A percentile compares a stretch with the other conserved stretches of the same genome.
phyloP scores from a whole-genome alignment of 2,113 vertebrate genomes.

The Rhinoderma darwinii region DNA sequence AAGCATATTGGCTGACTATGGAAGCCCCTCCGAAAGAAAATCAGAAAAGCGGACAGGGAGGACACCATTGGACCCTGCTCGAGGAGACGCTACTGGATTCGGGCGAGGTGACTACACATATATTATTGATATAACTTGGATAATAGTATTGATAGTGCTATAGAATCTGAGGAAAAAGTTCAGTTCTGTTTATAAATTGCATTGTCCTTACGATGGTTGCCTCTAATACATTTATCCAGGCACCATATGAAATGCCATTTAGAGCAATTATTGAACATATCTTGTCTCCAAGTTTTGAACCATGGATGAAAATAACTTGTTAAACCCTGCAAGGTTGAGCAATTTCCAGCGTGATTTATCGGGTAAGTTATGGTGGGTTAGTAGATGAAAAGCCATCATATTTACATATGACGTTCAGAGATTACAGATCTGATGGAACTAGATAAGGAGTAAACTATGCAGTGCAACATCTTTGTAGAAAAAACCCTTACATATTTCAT shows the following conservation, averaged over 20 bases:
- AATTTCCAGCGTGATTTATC: not conserved
- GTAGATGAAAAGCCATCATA: slow-evolving; percentile 5
- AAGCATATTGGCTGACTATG: too few relatives aligned
- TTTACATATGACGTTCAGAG: slow-evolving; percentile 1
- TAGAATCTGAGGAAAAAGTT: too few relatives aligned
- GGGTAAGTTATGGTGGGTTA: not conserved
- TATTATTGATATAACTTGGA: not conserved
- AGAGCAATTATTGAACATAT: not conserved
- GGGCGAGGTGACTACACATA: too few relatives aligned
- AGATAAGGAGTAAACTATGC: slow-evolving; percentile 21
- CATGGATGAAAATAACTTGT: not conserved
- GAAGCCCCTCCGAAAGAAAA: too few relatives aligned
- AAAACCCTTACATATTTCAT: slow-evolving; percentile 17
- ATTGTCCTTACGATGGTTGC: not conserved
- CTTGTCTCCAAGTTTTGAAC: not conserved
- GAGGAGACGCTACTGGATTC: too few relatives aligned
- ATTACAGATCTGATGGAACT: slow-evolving; percentile 2
- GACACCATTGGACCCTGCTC: too few relatives aligned
- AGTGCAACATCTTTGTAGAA: slow-evolving; percentile 20
- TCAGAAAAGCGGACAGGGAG: too few relatives aligned
- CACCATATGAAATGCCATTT: not conserved
- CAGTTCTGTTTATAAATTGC: not conserved
- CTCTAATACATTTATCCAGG: not conserved
- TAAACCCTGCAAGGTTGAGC: not conserved
- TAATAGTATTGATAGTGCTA: not conserved